phyloP scores from a whole-genome alignment of 2,888 invertebrate species.

The Oscheius myriophilus region DNA sequence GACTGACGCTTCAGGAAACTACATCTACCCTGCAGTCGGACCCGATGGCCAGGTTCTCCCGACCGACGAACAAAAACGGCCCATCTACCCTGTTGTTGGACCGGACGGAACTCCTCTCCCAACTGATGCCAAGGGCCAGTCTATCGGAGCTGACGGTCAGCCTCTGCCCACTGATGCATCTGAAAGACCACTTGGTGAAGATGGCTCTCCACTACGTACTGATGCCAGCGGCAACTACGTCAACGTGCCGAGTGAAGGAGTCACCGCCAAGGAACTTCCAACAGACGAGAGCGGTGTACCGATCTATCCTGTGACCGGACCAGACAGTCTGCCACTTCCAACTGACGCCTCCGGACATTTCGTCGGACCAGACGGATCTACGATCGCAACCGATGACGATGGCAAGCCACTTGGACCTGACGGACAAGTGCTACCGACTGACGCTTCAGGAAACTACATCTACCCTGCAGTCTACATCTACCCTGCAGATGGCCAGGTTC shows the following conservation, averaged over 20 bases:
- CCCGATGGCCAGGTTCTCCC: slow-evolving; percentile 31
- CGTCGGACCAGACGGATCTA: slow-evolving; percentile 31
- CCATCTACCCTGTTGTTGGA: slow-evolving; percentile 20
- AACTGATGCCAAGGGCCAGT: slow-evolving; percentile 13
- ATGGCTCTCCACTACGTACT: slow-evolving; percentile 49
- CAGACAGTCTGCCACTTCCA: slow-evolving; percentile 37
- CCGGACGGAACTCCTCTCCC: slow-evolving; percentile 13
- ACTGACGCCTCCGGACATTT: slow-evolving; percentile 37
- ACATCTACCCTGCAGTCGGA: slow-evolving; percentile 38
- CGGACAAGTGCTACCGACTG: slow-evolving; percentile 49
- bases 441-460: slow-evolving; percentile 60
- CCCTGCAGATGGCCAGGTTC: slow-evolving; percentile 49
- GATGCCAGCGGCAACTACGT: slow-evolving; percentile 43
- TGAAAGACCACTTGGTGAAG: slow-evolving; percentile 18
- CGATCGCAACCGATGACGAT: slow-evolving; percentile 36
- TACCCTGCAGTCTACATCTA: slow-evolving; percentile 60
- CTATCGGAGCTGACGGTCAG: slow-evolving; percentile 44
- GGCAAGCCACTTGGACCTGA: slow-evolving; percentile 57
- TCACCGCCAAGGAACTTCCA: slow-evolving; percentile 5
- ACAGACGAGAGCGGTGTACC: slow-evolving; percentile 23
- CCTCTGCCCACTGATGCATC: slow-evolving; percentile 37
- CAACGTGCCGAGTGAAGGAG: slow-evolving; percentile 14
- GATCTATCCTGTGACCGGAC: slow-evolving; percentile 40
- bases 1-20: slow-evolving; percentile 41
- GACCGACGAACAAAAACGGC: slow-evolving; percentile 18